Evolutionary conservation across 2,797 vertebrate species (phyloP).

Genomic region (Macrochelys suwanniensis): DNA sequence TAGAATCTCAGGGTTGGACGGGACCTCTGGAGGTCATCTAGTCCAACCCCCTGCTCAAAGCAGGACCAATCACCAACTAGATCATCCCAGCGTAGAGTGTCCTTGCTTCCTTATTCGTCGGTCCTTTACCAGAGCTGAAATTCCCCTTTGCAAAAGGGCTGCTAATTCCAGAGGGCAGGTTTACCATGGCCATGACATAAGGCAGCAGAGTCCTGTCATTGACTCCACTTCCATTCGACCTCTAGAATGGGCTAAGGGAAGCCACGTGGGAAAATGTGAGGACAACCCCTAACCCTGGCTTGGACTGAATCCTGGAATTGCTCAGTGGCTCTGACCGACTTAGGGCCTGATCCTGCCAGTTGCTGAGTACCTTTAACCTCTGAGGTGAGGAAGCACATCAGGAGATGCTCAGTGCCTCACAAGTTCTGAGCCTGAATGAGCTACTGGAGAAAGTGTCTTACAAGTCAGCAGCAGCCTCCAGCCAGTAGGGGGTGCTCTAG

Average conservation of each 20-base stretch:
- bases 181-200: background rate
- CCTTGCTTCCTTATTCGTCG: background rate
- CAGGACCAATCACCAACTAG: background rate
- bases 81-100: background rate
- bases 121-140: constrained; percentile 1
- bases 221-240: background rate
- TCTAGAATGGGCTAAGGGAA: background rate
- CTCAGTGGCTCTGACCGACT: background rate
- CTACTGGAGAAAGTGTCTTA: background rate
- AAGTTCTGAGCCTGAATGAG: background rate
- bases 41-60: too few relatives aligned
- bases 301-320: background rate
- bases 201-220: constrained; percentile 11
- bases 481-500: background rate
- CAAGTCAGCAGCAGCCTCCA: background rate
- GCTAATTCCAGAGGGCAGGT: constrained; percentile 1
- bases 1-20: too few relatives aligned
- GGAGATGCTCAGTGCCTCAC: background rate
- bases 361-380: background rate
- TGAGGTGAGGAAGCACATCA: background rate
- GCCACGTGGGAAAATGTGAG: background rate
- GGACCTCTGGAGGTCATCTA: too few relatives aligned
- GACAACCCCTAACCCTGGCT: background rate
- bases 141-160: background rate
- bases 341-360: background rate